These are phyloP conservation scores for Hesperia comma DNA, from an alignment of 2,888 invertebrate species.

Conservation along the genomic window DNA sequence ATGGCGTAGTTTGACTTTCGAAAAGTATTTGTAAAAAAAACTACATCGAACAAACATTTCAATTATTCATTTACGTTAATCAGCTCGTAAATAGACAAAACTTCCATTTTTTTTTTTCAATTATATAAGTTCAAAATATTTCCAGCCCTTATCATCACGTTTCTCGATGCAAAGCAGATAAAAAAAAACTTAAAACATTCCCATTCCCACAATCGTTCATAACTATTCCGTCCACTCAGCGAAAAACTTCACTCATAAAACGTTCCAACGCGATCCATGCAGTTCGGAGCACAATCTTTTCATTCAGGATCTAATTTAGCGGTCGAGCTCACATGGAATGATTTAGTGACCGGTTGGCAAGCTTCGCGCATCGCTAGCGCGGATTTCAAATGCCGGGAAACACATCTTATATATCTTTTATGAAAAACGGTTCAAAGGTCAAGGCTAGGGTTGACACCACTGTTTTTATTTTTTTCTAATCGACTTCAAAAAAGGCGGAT, in stretches of 20 bases:
- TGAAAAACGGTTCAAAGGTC: background rate
- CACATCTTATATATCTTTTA: background rate
- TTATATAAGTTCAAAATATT: too few relatives aligned
- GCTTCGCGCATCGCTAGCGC: constrained; percentile 23
- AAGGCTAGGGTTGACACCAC: background rate
- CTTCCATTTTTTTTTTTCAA: too few relatives aligned
- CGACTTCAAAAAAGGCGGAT: too few relatives aligned
- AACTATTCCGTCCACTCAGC: background rate
- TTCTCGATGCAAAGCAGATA: too few relatives aligned
- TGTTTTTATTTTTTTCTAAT: too few relatives aligned
- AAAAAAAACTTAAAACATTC: background rate
- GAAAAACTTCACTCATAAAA: constrained; percentile 7
- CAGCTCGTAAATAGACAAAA: too few relatives aligned
- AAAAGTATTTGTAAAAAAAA: too few relatives aligned
- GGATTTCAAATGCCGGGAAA: constrained; percentile 7
- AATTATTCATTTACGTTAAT: too few relatives aligned
- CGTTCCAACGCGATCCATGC: constrained; percentile 8
- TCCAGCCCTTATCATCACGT: too few relatives aligned
- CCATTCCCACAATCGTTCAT: background rate
- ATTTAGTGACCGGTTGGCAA: constrained; percentile 43
- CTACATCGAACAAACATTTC: too few relatives aligned
- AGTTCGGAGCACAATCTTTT: constrained; percentile 28
- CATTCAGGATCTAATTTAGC: constrained; percentile 47
- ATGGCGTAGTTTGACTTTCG: too few relatives aligned
- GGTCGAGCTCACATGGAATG: constrained; percentile 48